Evolutionary conservation across 2,113 vertebrate genomes (phyloP), one percentile per base, ranked within the genome.

Genomic region (Grantiella picta): DNA sequence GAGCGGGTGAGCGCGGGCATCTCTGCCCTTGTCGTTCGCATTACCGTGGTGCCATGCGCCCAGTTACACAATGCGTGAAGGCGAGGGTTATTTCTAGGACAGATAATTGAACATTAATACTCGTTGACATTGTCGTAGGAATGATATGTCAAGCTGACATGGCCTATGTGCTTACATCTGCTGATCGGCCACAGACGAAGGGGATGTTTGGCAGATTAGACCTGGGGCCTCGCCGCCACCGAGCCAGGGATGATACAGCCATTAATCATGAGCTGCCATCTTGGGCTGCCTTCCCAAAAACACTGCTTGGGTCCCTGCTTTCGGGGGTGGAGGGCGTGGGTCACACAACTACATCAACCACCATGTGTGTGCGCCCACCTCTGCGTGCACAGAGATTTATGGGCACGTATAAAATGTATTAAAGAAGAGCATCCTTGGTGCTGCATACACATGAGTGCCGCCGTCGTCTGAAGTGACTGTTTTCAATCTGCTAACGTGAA

Each of bases 91-190:
- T 98, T 98, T 98, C 98, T 98, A 98, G 98, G 98, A 98, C 98
- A 97, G 97, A 98, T 98, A 98, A 98, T 98, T 98, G 98, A 98
- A 98, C 98, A 95, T 98, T 98, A 98, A 98, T 98, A 98, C 97
- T 98, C 95, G 36, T 97, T 98, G 98, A 98, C 98, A 95, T 97
- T 97, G 98, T 98, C 81, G 92, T 96, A 97, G 97, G 96, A 97
- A 98, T 98, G 98, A 98, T 98, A 98, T 98, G 98, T 98, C 98
- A 98, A 98, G 97, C 97, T 98, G 98, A 98, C 98, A 98, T 96
- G 97, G 97, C 95, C 96, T 96, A 12, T 98, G 98, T 97, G 97
- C 97, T 97, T 97, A 90, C 97, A 97, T 98, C 96, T 98, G 97
- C 98, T 98, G 97, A 98, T 96, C 82, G 97, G 97, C 97, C 79